Evolutionary conservation across 2,113 vertebrate genomes (phyloP), one percentile per base, ranked within the genome.

Genomic region (Platichthys flesus): DNA sequence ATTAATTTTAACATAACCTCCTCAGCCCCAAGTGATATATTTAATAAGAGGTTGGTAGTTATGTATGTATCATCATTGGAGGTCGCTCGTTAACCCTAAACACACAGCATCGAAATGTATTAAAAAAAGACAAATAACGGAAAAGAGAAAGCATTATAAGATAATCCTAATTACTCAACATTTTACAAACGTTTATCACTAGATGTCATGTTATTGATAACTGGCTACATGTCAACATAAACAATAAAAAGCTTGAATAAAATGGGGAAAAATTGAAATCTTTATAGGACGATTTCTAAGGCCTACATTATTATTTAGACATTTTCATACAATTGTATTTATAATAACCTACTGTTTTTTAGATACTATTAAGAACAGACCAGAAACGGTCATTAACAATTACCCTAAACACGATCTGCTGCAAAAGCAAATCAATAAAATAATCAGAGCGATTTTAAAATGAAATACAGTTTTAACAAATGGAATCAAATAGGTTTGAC

Each of bases 1-100:
- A 86, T 81, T 83, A 76, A 78, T 79, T 86, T 59, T 2, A 78
- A 81, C 75, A 82, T 65, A 73, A 68, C 24, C 21, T 72, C 57
- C 28, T 35, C 24, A 71, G 31, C 49, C 75, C 67, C 45, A 67
- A 55, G 28, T 76, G 68, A 75, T 57, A 74, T 69, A 77, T 72
- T 67, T 49, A 49, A 61, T 51, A 9, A 49, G 65, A 83, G 51
- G 47, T 24, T 16, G 40, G 28, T 28, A 16, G 15, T 35, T 18
- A 18, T 7, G 18, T 16, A 6, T 31, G 31, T 51, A 51, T 51
- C 47, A 51, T 51, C 47, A 51, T 5, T 18, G 47, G 47, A 18
- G 20, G 47, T 51, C 4, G 47, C 47, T 51, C 18, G 6, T 16
- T 6, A 18, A 16, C 15, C 18, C 45, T 47, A 31, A 31, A 14